Evolutionary conservation across 2,888 invertebrate genomes (phyloP), one percentile per base, ranked within the genome.

Genomic region (Odontothrips loti): DNA sequence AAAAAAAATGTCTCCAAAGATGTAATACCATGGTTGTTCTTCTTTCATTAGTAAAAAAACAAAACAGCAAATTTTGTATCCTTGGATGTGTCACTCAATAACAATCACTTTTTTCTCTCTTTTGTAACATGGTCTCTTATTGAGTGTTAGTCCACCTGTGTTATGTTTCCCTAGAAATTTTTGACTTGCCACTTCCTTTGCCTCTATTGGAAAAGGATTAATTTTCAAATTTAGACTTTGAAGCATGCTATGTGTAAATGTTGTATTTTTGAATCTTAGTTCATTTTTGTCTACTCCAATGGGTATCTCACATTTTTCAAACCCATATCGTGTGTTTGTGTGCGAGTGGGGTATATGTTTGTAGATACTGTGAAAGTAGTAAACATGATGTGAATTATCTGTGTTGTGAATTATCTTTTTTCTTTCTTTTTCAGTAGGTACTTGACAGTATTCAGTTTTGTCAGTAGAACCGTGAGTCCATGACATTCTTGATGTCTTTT

Each of bases 81-180:
- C 34, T 43, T 43, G 34, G 34, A 43, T 43, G 34, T 43, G 34
- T 43, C 34, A 43, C 34, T 43, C 34, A 43, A 3, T 51, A 51
- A 51, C 51, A 51, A 51, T 20, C 20, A 20, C 20, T 51, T 3
- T 58, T 58, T 58, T 20, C 20, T 58, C 17, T 58, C 20, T 58
- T 58, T 17, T 58, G 58, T 15, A 58, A 58, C 20, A 58, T n/a
- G 17, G 58, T 58, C 34, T 43, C 34, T 43, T 43, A 6, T 43
- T n/a, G n/a, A n/a, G 12, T 48, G 51, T 58, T 58, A 20, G 17
- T 58, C 20, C 58, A 58, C 17, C 20, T 58, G 58, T 75, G 27
- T 75, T 75, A 75, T 27, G 58, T 75, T 75, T 75, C 68, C 27
- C 68, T 75, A 27, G 27, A 75, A 75, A 27, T 75, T 27, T 75